Evolutionary conservation across 2,888 invertebrate genomes (phyloP).

Genomic region (Azorinus chamasolen): DNA sequence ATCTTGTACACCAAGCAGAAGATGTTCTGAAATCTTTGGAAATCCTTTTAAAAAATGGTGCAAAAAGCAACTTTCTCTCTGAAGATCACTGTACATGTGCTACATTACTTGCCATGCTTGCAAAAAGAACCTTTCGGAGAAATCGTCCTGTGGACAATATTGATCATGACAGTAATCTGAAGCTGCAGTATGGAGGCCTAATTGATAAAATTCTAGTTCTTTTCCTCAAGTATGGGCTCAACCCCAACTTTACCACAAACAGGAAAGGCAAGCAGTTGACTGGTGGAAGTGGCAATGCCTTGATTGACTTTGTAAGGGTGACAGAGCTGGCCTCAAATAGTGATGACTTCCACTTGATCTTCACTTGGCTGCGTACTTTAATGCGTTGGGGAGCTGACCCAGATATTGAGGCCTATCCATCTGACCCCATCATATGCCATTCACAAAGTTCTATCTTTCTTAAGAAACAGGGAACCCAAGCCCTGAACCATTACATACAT

Average conservation of each 20-base stretch:
- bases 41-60: slow-evolving; percentile 90
- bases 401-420: slow-evolving; percentile 89
- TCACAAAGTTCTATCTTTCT: slow-evolving; percentile 88
- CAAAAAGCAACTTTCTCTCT: slow-evolving; percentile 91
- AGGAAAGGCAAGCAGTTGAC: slow-evolving; percentile 81
- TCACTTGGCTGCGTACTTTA: slow-evolving; percentile 90
- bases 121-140: slow-evolving; percentile 66
- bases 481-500: slow-evolving; percentile 90
- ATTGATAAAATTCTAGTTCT: slow-evolving; percentile 90
- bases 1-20: slow-evolving; percentile 88
- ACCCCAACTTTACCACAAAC: slow-evolving; percentile 89
- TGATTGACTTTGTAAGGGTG: slow-evolving; percentile 90
- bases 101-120: slow-evolving; percentile 73
- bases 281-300: slow-evolving; percentile 88
- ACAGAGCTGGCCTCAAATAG: slow-evolving; percentile 90
- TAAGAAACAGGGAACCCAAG: slow-evolving; percentile 87
- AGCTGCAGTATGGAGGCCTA: slow-evolving; percentile 87
- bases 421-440: slow-evolving; percentile 88
- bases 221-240: slow-evolving; percentile 90
- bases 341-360: slow-evolving; percentile 90
- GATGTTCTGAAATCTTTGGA: slow-evolving; percentile 90
- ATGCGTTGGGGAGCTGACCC: slow-evolving; percentile 92
- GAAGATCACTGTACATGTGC: slow-evolving; percentile 90
- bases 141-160: slow-evolving; percentile 11
- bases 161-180: slow-evolving; percentile 20